Evolutionary conservation across 2,113 vertebrate species (phyloP), one percentile per base, ranked within the genome.

Genomic region (Verasper variegatus): DNA sequence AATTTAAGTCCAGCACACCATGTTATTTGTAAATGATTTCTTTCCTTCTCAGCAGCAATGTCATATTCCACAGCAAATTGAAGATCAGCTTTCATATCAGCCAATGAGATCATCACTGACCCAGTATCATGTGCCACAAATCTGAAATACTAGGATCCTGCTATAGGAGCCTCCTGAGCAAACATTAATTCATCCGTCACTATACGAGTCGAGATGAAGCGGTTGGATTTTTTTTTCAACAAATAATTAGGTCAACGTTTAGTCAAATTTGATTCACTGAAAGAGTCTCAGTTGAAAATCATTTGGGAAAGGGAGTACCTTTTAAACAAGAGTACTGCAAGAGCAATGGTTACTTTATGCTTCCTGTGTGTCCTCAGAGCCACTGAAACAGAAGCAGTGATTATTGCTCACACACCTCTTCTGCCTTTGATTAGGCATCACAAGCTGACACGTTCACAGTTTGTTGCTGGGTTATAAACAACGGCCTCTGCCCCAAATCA

Each of bases 81-180:
- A 59, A 84, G 80, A 90, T 91, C 87, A 64, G 64, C 56, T 93
- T 92, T 87, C 84, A 75, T 56, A 65, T 61, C 21, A 56, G 74
- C 67, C 58, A 79, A 61, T 75, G 82, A 87, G 74, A 80, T 88
- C 85, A 89, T 74, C 52, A 40, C 61, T 59, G 60, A 67, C 24
- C 59, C 66, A 31, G 59, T 86, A 85, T 89, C 87, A 80, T 26
- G 52, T 82, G 35, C 31, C 24, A 13, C 51, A 45, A 69, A 54
- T 52, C 45, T 72, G 62, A 72, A 78, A 78, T 82, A 76, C 79
- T 74, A 74, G 73, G 51, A 62, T 88, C 60, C 63, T 67, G 62
- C 76, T 74, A 84, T 62, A 71, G 68, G 49, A 68, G 49, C 58
- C 55, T 68, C 62, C 59, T 49, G 45, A 17, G 45, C 45, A 49